Base-by-base conservation (phyloP, 2,113 vertebrate genomes). In the Epinephelus moara region DNA sequence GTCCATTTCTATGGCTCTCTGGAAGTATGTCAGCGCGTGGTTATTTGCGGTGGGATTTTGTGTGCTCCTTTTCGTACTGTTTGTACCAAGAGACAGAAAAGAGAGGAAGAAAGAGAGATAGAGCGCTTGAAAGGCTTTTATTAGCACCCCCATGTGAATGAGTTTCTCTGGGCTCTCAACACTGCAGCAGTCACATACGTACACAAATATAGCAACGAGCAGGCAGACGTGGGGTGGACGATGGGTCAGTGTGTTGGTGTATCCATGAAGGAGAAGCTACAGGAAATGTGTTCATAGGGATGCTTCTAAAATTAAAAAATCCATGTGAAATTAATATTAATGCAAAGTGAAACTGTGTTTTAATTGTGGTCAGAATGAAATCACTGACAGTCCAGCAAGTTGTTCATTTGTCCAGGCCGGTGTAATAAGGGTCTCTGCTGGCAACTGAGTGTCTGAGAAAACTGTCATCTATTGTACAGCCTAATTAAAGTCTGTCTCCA, bases 71-170 rank as follows among this genome's bases (percentile, higher is more conserved):
- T 53, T 30, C 47, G 59, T 75, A 8, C 33, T 7, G 27, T 19
- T 59, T 59, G 70, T 50, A 37, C 60, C 2, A 10, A 40, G 13
- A 62, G 37, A 19, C 13, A 53, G 75, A 63, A 40, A 61, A 56
- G 18, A 37, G 19, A 12, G 0, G 17, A 37, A 33, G 62, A 45
- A 19, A 63, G 33, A 63, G 21, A 27, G 25, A 27, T 15, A 19
- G 60, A 21, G 63, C 0, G 9, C 25, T 50, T 47, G 18, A 62
- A 23, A 57, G 18, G 47, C 49, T 82, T 82, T 78, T 70, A 75
- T 82, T 70, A 70, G 53, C 71, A 19, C 21, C 15, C 14, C 11
- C 25, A 33, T 74, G 50, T 74, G 78, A 75, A 60, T 25, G 70
- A 50, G 52, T 68, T 33, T n/a, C n/a, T 77, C 70, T 23, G 23